Conservation (phyloP, 53 echinoderm and acorn worm species). For the Astropecten irregularis region DNA sequence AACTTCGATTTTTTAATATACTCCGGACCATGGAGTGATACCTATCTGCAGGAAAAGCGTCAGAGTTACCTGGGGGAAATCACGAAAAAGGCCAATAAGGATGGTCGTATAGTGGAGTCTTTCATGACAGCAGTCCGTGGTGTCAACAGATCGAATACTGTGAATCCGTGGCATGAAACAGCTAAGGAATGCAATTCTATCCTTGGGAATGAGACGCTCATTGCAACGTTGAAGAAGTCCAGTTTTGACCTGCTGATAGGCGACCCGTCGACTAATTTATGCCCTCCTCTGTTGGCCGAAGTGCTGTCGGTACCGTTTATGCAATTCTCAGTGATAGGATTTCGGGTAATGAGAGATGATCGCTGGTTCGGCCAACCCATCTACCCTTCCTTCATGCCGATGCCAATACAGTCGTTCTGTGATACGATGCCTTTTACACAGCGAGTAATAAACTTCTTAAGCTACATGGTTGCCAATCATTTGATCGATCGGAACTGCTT, state of each 20-base stretch:
- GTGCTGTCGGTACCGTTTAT: background rate
- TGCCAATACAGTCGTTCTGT: background rate
- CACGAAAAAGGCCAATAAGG: background rate
- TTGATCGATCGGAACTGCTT: background rate
- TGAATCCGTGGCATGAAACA: background rate
- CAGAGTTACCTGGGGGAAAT: background rate
- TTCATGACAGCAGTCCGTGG: background rate
- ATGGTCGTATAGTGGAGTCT: background rate
- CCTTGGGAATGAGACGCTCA: background rate
- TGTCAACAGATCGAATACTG: background rate
- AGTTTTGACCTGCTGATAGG: constrained; percentile 17
- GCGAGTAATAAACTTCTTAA: background rate
- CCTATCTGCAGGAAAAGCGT: background rate
- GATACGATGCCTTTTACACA: constrained; percentile 15
- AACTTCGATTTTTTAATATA: background rate
- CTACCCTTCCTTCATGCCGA: constrained; percentile 25
- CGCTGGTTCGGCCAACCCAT: constrained; percentile 13
- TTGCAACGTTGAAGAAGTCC: background rate
- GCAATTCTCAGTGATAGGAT: background rate
- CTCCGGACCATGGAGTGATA: background rate
- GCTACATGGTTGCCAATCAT: background rate
- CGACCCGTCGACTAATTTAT: constrained; percentile 27
- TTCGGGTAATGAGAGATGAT: background rate
- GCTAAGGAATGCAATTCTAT: constrained; percentile 15
- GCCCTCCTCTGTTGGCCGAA: constrained; percentile 11